Evolutionary conservation across 2,113 vertebrate species (phyloP), one percentile per base, ranked within the genome.

Genomic region (Origma solitaria): DNA sequence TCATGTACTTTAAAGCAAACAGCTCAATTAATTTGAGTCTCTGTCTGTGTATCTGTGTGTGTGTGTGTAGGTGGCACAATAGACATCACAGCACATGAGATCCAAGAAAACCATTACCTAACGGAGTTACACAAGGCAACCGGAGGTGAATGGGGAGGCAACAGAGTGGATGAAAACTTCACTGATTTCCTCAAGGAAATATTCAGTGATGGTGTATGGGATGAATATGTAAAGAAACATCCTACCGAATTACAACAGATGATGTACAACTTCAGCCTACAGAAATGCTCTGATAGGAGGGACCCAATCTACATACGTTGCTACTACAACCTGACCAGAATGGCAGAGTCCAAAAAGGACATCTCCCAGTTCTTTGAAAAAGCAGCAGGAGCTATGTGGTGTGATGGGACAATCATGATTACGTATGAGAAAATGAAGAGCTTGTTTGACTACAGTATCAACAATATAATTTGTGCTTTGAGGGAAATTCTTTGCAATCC

Each of bases 51-150:
- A 22, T 82, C 15, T 77, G 8, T 60, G 30, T 51, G 11, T 64
- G n/a, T 28, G 10, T 54, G 13, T 44, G 10, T 79, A 91, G 64
- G 93, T 56, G 91, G 93, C 50, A 93, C 91, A 15, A 12, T 96
- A 82, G 94, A 96, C 90, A 97, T 97, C 44, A 97, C 94, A 1
- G 96, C 96, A 15, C 95, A 97, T 28, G 93, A 97, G 57, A 95
- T 98, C 58, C 91, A 95, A 76, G 27, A 89, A 53, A 81, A 86
- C 45, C 50, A 42, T 66, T 38, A 4, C 22, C 47, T 97, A 58
- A 97, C 96, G 65, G 96, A 97, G 58, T 58, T 98, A 90, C 81
- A 96, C 24, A 93, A 92, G 49, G 96, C 76, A 47, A 42, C 86
- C 31, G 97, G 97, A 70, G 95, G 93, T n/a, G 70, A 93, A 42